phyloP scores from a whole-genome alignment of 2,113 vertebrate genomes.

The Clupea harengus region DNA sequence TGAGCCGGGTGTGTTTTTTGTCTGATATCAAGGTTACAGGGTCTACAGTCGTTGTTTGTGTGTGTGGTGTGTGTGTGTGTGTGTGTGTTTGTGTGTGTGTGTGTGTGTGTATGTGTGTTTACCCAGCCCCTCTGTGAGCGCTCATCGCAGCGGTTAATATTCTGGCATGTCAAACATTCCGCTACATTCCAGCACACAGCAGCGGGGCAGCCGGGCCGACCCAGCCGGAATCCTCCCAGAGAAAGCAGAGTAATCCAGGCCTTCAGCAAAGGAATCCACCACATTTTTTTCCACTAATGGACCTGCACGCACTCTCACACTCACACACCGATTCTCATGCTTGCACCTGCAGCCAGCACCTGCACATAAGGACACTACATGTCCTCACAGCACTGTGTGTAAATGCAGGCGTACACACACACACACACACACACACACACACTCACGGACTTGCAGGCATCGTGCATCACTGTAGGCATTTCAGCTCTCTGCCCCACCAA shows the following conservation, averaged over 20 bases:
- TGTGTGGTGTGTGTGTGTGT: not conserved
- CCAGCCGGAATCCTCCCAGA: slow-evolving; percentile 63
- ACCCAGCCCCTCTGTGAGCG: slow-evolving; percentile 62
- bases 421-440: not conserved
- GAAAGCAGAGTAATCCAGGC: slow-evolving; percentile 69
- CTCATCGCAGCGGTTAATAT: slow-evolving; percentile 68
- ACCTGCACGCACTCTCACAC: not conserved
- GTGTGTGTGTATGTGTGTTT: slow-evolving; percentile 36
- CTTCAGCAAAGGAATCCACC: slow-evolving; percentile 56
- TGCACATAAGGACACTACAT: not conserved
- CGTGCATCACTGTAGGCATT: not conserved
- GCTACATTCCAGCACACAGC: slow-evolving; percentile 61
- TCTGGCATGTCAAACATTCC: slow-evolving; percentile 73
- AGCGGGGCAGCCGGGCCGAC: slow-evolving; percentile 52
- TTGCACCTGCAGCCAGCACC: not conserved
- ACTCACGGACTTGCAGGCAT: not conserved
- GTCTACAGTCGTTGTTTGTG: not conserved
- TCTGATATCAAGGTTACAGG: not conserved
- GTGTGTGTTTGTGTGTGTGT: not conserved
- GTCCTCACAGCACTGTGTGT: not conserved
- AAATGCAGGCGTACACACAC: not conserved
- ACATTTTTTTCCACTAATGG: slow-evolving; percentile 30
- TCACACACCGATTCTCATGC: not conserved
- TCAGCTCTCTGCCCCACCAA: not conserved
- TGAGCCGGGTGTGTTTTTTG: not conserved